These are phyloP conservation scores for Zapus hudsonius DNA, from an alignment of 2,113 vertebrate species.

Conservation along the genomic window DNA sequence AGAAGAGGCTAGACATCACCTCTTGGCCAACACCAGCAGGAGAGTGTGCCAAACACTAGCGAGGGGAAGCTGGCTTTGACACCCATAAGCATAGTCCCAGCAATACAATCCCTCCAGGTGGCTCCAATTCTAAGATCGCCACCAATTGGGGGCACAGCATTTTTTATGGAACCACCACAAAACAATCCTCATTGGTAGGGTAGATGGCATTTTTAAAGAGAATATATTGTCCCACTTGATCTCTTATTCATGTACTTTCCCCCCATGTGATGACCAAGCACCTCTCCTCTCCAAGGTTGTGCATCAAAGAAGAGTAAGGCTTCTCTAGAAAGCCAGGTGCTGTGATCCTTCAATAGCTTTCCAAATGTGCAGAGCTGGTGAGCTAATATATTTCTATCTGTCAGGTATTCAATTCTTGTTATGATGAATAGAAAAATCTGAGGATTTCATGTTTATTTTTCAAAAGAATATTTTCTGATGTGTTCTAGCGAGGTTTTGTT, in stretches of 20 bases:
- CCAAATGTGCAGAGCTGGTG: no score
- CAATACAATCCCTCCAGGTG: no score
- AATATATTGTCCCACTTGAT: rapidly evolving
- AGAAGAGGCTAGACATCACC: no score
- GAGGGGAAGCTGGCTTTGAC: no score
- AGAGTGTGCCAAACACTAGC: no score
- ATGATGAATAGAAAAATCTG: not conserved
- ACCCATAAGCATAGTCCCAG: no score
- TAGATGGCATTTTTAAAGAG: no score
- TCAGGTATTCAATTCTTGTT: no score
- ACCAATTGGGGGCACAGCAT: no score
- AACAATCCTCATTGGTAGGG: rapidly evolving
- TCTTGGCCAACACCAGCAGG: no score
- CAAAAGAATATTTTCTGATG: not conserved
- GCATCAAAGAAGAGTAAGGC: not conserved
- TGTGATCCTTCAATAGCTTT: not conserved
- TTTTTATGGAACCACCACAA: no score
- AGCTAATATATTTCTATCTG: not conserved
- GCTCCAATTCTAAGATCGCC: no score
- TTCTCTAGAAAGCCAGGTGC: not conserved
- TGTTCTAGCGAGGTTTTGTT: not conserved
- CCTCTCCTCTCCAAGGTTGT: not conserved
- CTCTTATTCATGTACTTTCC: not conserved
- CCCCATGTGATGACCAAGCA: not conserved
- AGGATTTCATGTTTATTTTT: rapidly evolving